Evolutionary conservation across 2,797 vertebrate species (phyloP).

Genomic region (Pseudocheirus occidentalis): DNA sequence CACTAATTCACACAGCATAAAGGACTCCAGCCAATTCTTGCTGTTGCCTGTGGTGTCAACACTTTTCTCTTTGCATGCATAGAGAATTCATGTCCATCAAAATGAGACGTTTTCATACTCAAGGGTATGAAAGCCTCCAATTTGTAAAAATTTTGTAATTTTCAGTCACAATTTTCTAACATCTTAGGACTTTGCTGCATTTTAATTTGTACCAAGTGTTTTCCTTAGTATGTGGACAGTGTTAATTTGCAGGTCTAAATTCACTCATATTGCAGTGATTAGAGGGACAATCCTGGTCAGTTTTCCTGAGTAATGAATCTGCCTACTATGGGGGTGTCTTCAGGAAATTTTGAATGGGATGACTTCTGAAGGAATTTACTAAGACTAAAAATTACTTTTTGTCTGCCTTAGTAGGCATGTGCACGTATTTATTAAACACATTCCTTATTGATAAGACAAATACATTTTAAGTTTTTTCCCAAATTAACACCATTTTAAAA

Average conservation of each 20-base stretch:
- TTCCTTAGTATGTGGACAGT: not conserved
- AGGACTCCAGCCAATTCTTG: not conserved
- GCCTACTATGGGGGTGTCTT: not conserved
- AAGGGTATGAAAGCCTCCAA: not conserved
- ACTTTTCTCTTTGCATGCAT: not conserved
- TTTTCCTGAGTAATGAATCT: too few relatives aligned
- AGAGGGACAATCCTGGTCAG: too few relatives aligned
- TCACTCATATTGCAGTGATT: too few relatives aligned
- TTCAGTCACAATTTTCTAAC: not conserved
- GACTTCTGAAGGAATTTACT: not conserved
- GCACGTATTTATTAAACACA: not conserved
- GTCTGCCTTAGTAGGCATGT: not conserved
- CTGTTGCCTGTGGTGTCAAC: constrained; percentile 20
- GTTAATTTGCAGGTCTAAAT: not conserved
- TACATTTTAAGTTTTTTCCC: not conserved
- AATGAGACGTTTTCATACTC: not conserved
- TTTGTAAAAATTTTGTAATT: not conserved
- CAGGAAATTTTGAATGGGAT: not conserved
- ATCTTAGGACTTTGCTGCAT: not conserved
- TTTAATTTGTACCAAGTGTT: not conserved
- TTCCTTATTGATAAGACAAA: not conserved
- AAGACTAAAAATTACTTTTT: not conserved
- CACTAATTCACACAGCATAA: too few relatives aligned
- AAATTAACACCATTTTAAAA: constrained; percentile 5
- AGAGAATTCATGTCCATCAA: not conserved